Evolutionary conservation across 1,140 invertebrate species (phyloP), one percentile per base, ranked within the genome.

Genomic region (Drosophila kurseongensis): DNA sequence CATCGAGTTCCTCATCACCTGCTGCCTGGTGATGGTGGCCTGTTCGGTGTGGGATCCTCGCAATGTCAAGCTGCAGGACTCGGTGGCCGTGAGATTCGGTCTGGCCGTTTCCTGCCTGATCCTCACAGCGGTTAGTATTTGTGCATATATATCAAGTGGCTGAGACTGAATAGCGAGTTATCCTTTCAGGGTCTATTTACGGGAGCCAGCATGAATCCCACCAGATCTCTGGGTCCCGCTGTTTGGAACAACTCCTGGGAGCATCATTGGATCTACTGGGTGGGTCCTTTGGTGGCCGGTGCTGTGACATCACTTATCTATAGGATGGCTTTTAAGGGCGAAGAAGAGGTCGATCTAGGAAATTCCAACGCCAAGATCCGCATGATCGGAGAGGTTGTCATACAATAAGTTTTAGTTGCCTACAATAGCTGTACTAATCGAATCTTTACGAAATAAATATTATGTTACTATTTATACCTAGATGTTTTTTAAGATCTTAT

Each of bases 211-310:
- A 95, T 97, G 95, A 97, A 97, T 88, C 96, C 97, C 0, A 96
- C 96, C 0, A 94, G 96, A 65, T 95, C 95, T 9, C 94, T 97
- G 57, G 96, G 94, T 1, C 96, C 97, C 0, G 96, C 96, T 0
- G 76, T 97, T 1, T 95, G 96, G 80, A 95, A 95, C 36, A 94
- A 94, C 12, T 92, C 93, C 41, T 98, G 96, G 96, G 68, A 90
- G 0, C 61, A 94, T 60, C 96, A 97, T 68, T 98, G 97, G 97
- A 94, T 97, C 13, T 97, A 96, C 85, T 96, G 96, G 96, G 93
- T 95, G 36, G 96, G 95, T 63, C 96, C 96, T 0, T 73, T 96
- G 45, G 36, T 94, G 3, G 95, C 95, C 0, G 94, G 93, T 3
- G 91, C 93, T 0, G 41, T 94, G 4, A 94, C 95, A 0, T 93